These are phyloP conservation scores for Paramuricea clavata DNA, from an alignment of 92 coral and sea anemone species.

Conservation along the genomic window DNA sequence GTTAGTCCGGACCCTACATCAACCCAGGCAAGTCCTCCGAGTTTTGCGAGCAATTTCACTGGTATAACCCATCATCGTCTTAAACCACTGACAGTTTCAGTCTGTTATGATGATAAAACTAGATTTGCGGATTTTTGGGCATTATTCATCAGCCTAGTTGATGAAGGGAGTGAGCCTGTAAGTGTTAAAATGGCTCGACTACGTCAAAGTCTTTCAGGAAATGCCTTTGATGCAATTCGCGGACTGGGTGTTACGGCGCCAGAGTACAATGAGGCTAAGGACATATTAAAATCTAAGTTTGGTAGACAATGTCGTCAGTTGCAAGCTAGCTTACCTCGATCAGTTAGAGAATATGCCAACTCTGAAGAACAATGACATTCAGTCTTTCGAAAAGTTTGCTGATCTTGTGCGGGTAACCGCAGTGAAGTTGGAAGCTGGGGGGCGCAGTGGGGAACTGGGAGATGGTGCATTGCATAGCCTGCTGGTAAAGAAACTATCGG, in stretches of 20 bases:
- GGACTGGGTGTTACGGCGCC: conserved; percentile 65
- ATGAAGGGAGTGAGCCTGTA: conserved; percentile 58
- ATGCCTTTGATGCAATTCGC: conserved; percentile 61
- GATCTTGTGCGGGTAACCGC: conserved; percentile 66
- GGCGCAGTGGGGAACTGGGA: conserved; percentile 55
- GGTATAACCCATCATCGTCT: too few species aligned
- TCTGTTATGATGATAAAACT: conserved; percentile 61
- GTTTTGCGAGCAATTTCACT: too few species aligned
- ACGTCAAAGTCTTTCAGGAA: conserved; percentile 63
- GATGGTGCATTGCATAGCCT: conserved; percentile 71
- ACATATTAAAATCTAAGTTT: conserved; percentile 61
- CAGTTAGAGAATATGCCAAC: conserved; percentile 59
- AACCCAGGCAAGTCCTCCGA: too few species aligned
- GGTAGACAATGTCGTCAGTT: conserved; percentile 62
- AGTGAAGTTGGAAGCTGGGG: conserved; percentile 71
- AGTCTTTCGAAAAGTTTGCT: conserved; percentile 66
- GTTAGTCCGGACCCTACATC: too few species aligned
- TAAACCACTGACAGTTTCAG: conserved; percentile 46
- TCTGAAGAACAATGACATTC: conserved; percentile 37
- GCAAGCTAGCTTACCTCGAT: conserved; percentile 64
- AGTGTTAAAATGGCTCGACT: conserved; percentile 71
- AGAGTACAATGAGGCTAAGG: conserved; percentile 72
- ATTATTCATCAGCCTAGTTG: conserved; percentile 66
- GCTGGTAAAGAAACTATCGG: conserved; percentile 58
- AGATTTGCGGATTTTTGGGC: conserved; percentile 72